A percentile compares a stretch with the other conserved stretches of the same genome.
These are phyloP conservation scores for Cheumatopsyche charites DNA, from an alignment of 1,140 invertebrate genomes.

Conservation along the genomic window DNA sequence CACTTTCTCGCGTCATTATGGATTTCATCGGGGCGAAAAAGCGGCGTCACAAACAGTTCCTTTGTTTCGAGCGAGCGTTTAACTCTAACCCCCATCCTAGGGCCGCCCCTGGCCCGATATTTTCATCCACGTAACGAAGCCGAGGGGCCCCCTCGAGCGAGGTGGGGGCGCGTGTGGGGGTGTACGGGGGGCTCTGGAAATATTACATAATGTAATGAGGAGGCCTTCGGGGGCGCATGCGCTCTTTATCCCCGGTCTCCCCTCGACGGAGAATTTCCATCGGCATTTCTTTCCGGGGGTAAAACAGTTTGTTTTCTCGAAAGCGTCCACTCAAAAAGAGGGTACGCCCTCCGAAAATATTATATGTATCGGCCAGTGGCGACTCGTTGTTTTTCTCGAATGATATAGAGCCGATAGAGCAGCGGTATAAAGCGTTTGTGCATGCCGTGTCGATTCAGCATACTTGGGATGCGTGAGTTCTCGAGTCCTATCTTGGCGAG, in stretches of 20 bases:
- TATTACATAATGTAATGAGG: slow-evolving; percentile 44
- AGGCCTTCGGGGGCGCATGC: slow-evolving; percentile 34
- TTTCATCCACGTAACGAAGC: slow-evolving; percentile 39
- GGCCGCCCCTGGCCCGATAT: slow-evolving; percentile 18
- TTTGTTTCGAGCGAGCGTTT: slow-evolving; percentile 27
- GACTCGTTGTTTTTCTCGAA: too few species aligned
- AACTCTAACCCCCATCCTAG: slow-evolving; percentile 1
- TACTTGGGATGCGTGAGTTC: too few species aligned
- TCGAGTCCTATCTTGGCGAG: too few species aligned
- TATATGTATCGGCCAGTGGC: too few species aligned
- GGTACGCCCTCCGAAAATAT: too few species aligned
- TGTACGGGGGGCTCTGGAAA: slow-evolving; percentile 27
- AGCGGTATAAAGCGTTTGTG: too few species aligned
- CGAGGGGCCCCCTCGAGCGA: slow-evolving; percentile 28
- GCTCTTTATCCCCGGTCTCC: slow-evolving; percentile 15
- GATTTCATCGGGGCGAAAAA: slow-evolving; percentile 31
- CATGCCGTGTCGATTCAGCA: too few species aligned
- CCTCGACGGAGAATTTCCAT: slow-evolving; percentile 31
- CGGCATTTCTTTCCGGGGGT: slow-evolving; percentile 37
- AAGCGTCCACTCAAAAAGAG: too few species aligned
- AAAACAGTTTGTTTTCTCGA: too few species aligned
- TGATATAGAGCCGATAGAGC: too few species aligned
- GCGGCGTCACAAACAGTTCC: slow-evolving; percentile 34
- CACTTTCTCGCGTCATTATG: slow-evolving; percentile 31
- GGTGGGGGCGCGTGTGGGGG: not conserved